Percentiles rank a stretch among this genome's conserved stretches.
Evolutionary conservation across 1,140 invertebrate genomes (phyloP).

Genomic region (Coptotermes formosanus): DNA sequence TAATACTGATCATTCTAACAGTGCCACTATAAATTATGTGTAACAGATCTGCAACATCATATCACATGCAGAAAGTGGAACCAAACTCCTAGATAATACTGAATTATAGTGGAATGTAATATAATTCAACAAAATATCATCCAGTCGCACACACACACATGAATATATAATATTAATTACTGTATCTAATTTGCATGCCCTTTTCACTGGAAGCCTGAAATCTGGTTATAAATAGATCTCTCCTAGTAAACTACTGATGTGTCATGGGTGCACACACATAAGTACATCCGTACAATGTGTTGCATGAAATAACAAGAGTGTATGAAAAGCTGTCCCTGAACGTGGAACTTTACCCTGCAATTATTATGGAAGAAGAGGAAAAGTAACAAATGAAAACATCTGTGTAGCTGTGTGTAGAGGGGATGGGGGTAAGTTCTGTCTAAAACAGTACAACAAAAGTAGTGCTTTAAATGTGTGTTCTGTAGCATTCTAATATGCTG

Average conservation of each 20-base stretch:
- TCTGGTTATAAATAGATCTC: slow-evolving; percentile 20
- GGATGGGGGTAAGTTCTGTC: neutral
- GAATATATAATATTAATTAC: slow-evolving; percentile 17
- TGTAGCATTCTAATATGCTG: neutral
- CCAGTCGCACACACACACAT: neutral
- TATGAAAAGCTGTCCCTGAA: slow-evolving; percentile 31
- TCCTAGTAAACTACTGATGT: slow-evolving; percentile 29
- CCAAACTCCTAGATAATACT: neutral
- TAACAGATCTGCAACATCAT: neutral
- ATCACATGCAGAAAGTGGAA: slow-evolving; percentile 1
- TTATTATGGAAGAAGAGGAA: slow-evolving; percentile 28
- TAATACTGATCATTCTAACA: neutral
- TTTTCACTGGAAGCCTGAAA: slow-evolving; percentile 30
- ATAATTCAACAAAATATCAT: neutral
- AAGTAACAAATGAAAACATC: neutral
- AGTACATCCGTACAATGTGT: slow-evolving; percentile 19
- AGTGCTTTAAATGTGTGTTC: neutral
- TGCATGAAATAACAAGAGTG: slow-evolving; percentile 20
- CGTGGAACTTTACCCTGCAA: slow-evolving; percentile 34
- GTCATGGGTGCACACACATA: slow-evolving; percentile 9
- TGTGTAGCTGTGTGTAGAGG: neutral
- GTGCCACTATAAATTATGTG: neutral
- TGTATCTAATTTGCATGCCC: slow-evolving; percentile 26
- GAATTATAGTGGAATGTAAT: neutral
- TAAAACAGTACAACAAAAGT: neutral